Conservation (phyloP, 2,888 invertebrate species). For the Torymus auratus region DNA sequence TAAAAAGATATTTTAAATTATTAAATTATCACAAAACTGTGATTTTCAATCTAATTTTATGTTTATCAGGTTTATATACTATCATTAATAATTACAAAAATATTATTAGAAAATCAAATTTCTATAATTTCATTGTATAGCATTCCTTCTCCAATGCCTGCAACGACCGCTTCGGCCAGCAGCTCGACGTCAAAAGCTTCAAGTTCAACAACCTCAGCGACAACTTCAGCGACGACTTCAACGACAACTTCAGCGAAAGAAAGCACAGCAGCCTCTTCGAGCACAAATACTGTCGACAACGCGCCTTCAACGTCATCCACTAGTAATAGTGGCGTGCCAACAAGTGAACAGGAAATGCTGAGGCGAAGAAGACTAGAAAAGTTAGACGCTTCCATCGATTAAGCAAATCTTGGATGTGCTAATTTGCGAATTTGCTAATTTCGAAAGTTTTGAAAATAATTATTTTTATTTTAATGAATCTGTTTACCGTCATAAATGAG, state of each 20-base stretch:
- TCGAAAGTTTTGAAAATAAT: conserved; percentile 32
- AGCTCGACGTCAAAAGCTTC: conserved; percentile 55
- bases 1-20: too few species aligned
- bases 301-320: conserved; percentile 66
- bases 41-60: neutral
- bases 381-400: conserved; percentile 75
- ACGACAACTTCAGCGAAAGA: conserved; percentile 28
- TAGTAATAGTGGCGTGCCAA: conserved; percentile 77
- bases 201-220: conserved; percentile 48
- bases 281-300: conserved; percentile 66
- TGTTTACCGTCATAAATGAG: neutral
- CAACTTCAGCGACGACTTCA: conserved; percentile 49
- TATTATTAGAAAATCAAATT: conserved; percentile 13
- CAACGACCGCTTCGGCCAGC: conserved; percentile 44
- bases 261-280: conserved; percentile 58
- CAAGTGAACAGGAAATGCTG: conserved; percentile 81
- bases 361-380: conserved; percentile 87
- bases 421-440: conserved; percentile 32
- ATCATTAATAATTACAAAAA: neutral
- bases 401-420: conserved; percentile 50
- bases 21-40: too few species aligned
- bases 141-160: conserved; percentile 66
- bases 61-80: conserved; percentile 2
- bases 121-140: conserved; percentile 60
- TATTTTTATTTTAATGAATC: conserved; percentile 36